phyloP scores from a whole-genome alignment of 30 jellyfish, hydroid and myxozoan genomes.

The Aurelia aurita complex sp. Pacific region DNA sequence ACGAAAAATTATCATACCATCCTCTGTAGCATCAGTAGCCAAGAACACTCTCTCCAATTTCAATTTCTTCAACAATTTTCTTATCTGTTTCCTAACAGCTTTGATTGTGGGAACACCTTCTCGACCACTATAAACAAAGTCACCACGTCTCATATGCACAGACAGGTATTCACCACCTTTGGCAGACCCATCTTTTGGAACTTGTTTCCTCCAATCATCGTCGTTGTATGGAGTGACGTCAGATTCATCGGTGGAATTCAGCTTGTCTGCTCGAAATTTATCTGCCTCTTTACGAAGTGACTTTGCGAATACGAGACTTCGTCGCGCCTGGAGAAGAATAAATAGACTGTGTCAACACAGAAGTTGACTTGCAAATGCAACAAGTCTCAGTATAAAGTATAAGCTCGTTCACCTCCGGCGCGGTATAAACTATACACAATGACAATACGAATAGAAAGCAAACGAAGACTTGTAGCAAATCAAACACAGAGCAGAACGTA shows the following conservation, averaged over 20 bases:
- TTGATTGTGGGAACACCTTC: conserved; percentile 91
- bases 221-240: conserved; percentile 88
- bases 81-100: conserved; percentile 65
- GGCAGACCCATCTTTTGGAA: conserved; percentile 94
- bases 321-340: conserved; percentile 65
- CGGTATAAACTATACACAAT: too few relatives aligned
- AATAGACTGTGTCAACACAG: too few relatives aligned
- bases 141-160: conserved; percentile 93
- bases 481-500: too few relatives aligned
- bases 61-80: conserved; percentile 56
- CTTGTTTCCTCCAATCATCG: conserved; percentile 84
- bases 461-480: too few relatives aligned
- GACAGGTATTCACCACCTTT: conserved; percentile 90
- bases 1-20: conserved; percentile 42
- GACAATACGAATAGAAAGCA: too few relatives aligned
- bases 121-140: conserved; percentile 73
- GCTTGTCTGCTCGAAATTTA: conserved; percentile 61
- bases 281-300: conserved; percentile 83
- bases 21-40: conserved; percentile 85
- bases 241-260: conserved; percentile 73
- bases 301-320: conserved; percentile 94
- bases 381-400: too few relatives aligned
- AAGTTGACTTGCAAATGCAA: too few relatives aligned
- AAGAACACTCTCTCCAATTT: conserved; percentile 70
- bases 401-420: too few relatives aligned